Conservation (phyloP, 2,113 vertebrate species). For the Ophiodon elongatus region DNA sequence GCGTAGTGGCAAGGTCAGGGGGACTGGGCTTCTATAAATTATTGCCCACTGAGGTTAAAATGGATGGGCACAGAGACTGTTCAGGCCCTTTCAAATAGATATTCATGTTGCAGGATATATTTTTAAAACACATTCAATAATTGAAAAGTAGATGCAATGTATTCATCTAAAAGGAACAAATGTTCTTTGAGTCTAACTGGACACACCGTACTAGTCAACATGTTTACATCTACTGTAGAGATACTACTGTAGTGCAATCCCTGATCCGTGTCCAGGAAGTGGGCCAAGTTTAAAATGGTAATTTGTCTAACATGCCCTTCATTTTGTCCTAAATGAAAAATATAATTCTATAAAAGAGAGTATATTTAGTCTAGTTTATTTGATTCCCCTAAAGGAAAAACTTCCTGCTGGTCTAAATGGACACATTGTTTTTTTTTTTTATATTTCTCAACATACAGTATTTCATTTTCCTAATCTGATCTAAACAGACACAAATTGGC, state of each 20-base stretch:
- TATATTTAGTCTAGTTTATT: not conserved
- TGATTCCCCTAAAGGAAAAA: not conserved
- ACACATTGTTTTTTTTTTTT: not conserved
- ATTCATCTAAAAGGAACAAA: conserved; percentile 4
- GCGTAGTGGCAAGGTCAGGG: conserved; percentile 17
- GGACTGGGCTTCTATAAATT: not conserved
- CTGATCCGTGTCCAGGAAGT: not conserved
- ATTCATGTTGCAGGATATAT: conserved; percentile 9
- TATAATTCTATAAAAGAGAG: not conserved
- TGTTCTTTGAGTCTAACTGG: conserved; percentile 1
- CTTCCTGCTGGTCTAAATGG: not conserved
- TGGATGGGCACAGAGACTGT: not conserved
- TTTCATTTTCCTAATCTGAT: not conserved
- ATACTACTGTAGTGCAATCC: not conserved
- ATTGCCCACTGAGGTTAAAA: conserved; percentile 8
- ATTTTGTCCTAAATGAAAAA: not conserved
- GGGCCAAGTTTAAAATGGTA: not conserved
- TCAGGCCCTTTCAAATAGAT: conserved; percentile 10
- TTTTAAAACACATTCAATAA: not conserved
- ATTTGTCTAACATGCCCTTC: not conserved
- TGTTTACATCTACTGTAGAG: conserved; percentile 12
- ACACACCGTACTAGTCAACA: conserved; percentile 1
- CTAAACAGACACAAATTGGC: no score
- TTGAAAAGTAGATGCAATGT: conserved; percentile 7
- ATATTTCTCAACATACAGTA: not conserved